Evolutionary conservation across 2,113 vertebrate species (phyloP).

Genomic region (Isurus oxyrinchus): DNA sequence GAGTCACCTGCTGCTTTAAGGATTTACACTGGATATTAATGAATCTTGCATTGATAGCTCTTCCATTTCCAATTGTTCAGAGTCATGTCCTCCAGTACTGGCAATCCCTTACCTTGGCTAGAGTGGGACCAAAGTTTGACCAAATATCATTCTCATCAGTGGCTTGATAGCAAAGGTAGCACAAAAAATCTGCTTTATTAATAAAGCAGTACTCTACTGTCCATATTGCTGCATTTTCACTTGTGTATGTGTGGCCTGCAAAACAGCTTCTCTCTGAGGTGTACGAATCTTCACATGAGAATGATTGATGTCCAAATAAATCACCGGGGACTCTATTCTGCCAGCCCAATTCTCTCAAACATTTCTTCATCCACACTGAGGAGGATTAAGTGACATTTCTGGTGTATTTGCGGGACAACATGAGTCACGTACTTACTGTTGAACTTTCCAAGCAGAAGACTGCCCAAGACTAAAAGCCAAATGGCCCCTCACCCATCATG

Average conservation of each 20-base stretch:
- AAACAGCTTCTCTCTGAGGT: not conserved
- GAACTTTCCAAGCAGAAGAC: not conserved
- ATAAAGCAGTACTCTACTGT: not conserved
- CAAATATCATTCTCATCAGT: not conserved
- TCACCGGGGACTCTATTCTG: not conserved
- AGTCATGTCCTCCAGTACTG: not conserved
- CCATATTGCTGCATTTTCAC: not conserved
- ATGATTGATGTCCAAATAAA: not conserved
- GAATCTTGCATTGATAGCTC: not conserved
- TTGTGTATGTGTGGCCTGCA: not conserved
- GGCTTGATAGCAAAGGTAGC: not conserved
- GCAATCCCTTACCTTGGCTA: not conserved
- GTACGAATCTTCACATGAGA: not conserved
- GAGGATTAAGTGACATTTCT: not conserved
- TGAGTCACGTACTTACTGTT: too few relatives aligned
- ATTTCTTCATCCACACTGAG: not conserved
- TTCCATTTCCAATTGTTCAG: not conserved
- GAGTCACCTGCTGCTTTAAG: not conserved
- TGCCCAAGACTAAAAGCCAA: not conserved
- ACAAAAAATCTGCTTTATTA: not conserved
- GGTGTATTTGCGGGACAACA: not conserved
- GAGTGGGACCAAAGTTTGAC: not conserved
- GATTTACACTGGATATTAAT: not conserved
- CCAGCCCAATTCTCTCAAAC: not conserved
- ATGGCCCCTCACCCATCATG: not conserved